Percentiles rank a stretch among this genome's conserved stretches.
Evolutionary conservation across 2,888 invertebrate species (phyloP).

Genomic region (Chironomus riparius): DNA sequence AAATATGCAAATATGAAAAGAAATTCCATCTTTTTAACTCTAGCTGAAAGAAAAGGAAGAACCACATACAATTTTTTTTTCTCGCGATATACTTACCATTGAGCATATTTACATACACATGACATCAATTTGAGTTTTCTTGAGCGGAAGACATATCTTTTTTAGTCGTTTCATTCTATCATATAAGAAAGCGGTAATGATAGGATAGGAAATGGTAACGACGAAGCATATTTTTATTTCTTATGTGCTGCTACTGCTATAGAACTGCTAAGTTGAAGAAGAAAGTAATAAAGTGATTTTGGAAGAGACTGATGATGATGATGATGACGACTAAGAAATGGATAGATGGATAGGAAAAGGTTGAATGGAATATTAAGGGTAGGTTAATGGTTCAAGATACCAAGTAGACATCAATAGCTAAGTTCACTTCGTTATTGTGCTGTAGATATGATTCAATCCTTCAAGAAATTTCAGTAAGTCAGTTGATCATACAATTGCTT

Average conservation of each 20-base stretch:
- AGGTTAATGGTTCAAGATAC: background rate
- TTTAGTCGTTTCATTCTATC: background rate
- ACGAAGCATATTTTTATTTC: background rate
- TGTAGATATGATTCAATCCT: too few relatives aligned
- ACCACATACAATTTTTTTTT: background rate
- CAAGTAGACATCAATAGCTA: too few relatives aligned
- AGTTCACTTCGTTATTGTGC: too few relatives aligned
- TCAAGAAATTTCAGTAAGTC: too few relatives aligned
- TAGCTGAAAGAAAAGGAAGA: too few relatives aligned
- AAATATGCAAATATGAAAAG: background rate
- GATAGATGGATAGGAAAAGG: background rate
- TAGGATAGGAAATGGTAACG: constrained; percentile 17
- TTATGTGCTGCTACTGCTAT: background rate
- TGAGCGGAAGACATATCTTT: constrained; percentile 5
- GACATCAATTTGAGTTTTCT: background rate
- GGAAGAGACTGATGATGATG: constrained; percentile 16
- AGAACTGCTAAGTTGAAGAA: background rate
- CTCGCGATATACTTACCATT: background rate
- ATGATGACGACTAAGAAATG: constrained; percentile 5
- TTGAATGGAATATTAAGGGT: background rate
- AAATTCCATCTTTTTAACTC: too few relatives aligned
- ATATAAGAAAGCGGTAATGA: constrained; percentile 17
- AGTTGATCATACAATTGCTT: too few relatives aligned
- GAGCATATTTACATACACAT: background rate
- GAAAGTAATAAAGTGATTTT: background rate